These are phyloP conservation scores for Psettodes erumei DNA, from an alignment of 2,113 vertebrate genomes.

Conservation along the genomic window DNA sequence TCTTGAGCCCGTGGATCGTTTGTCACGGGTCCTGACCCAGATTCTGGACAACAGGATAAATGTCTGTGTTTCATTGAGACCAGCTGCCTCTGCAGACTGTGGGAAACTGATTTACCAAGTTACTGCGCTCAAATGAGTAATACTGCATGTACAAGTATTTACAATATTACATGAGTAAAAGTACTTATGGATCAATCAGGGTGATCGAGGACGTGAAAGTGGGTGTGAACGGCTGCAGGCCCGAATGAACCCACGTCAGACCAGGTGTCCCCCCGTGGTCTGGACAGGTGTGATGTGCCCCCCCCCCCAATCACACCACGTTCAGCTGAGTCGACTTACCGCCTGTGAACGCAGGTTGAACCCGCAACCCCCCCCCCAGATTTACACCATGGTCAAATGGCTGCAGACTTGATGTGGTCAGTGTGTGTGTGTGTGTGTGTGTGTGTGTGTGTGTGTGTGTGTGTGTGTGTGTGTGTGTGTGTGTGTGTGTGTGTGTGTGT, in stretches of 20 bases:
- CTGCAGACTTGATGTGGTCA: conserved; percentile 48
- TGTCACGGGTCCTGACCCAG: conserved; percentile 34
- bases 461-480: too few relatives aligned
- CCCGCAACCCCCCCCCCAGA: too few relatives aligned
- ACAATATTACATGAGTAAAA: too few relatives aligned
- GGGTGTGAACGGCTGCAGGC: not conserved
- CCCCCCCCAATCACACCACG: conserved; percentile 26
- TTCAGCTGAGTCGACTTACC: conserved; percentile 76
- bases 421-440: too few relatives aligned
- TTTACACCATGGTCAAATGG: conserved; percentile 61
- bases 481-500: too few relatives aligned
- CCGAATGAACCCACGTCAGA: not conserved
- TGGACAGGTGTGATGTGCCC: too few relatives aligned
- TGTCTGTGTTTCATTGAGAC: conserved; percentile 1
- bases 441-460: too few relatives aligned
- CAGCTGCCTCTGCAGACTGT: not conserved
- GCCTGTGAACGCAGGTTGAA: conserved; percentile 60
- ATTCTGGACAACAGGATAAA: conserved; percentile 17
- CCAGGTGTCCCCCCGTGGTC: too few relatives aligned
- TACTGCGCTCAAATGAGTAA: too few relatives aligned
- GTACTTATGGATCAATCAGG: not conserved
- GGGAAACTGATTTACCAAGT: too few relatives aligned
- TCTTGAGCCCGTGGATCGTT: conserved; percentile 18
- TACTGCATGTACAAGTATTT: too few relatives aligned
- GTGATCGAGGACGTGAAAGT: too few relatives aligned